phyloP scores from a whole-genome alignment of 2,113 vertebrate species.

The Triplophysa siluroides region DNA sequence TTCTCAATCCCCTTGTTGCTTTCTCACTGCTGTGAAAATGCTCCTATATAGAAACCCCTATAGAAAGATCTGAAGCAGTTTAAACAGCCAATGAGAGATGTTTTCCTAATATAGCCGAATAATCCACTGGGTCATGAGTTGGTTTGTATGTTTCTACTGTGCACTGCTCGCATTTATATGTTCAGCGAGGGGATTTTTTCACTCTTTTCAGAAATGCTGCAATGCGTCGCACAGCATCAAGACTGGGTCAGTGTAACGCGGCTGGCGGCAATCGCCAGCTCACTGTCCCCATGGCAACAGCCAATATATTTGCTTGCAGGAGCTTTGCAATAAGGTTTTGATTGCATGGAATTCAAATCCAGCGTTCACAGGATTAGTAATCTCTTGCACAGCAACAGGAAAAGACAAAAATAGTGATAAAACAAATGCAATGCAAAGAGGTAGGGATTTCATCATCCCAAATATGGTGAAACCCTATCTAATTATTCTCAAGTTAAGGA shows the following conservation, averaged over 20 bases:
- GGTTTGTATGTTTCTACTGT: constrained; percentile 48
- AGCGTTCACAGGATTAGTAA: constrained; percentile 46
- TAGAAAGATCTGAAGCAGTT: constrained; percentile 49
- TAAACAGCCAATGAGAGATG: constrained; percentile 47
- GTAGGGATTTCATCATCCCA: constrained; percentile 8
- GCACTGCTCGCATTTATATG: constrained; percentile 54
- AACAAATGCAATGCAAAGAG: constrained; percentile 6
- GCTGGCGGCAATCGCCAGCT: constrained; percentile 63
- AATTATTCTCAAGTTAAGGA: neutral
- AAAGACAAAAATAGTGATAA: neutral
- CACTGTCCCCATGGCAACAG: constrained; percentile 73
- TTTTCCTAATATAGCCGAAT: constrained; percentile 63
- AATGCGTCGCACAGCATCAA: constrained; percentile 77
- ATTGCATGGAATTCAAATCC: constrained; percentile 41
- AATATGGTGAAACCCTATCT: neutral
- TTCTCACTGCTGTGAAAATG: constrained; percentile 37
- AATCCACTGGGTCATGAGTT: constrained; percentile 44
- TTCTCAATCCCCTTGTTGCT: constrained; percentile 56
- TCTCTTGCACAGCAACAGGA: neutral
- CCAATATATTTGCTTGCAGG: constrained; percentile 58
- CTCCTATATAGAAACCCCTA: constrained; percentile 15
- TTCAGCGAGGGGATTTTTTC: constrained; percentile 44
- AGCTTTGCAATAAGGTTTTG: constrained; percentile 55
- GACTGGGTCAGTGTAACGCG: constrained; percentile 78
- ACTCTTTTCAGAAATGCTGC: constrained; percentile 75